These are phyloP conservation scores for Cataglyphis cursor DNA, from an alignment of 2,888 invertebrate species.

Conservation along the genomic window DNA sequence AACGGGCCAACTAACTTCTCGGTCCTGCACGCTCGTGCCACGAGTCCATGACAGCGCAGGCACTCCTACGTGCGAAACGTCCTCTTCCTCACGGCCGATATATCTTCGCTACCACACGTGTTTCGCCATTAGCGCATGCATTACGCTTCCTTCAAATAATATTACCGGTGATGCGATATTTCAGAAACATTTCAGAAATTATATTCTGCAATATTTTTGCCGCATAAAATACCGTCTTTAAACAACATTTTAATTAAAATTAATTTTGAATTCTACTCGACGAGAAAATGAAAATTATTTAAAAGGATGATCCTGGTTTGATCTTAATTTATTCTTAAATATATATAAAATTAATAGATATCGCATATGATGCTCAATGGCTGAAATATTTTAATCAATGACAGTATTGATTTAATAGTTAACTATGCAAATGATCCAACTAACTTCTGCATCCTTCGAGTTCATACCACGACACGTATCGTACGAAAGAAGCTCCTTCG, in stretches of 20 bases:
- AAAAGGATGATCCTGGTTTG: not conserved
- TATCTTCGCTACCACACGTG: slow-evolving; percentile 43
- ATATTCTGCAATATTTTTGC: not conserved
- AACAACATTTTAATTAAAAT: not conserved
- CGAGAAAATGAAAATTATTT: not conserved
- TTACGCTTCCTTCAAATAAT: slow-evolving; percentile 14
- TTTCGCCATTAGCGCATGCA: slow-evolving; percentile 33
- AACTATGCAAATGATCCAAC: slow-evolving; percentile 69
- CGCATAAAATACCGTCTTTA: not conserved
- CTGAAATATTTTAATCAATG: not conserved
- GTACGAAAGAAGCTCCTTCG: slow-evolving; percentile 73
- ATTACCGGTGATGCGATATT: not conserved
- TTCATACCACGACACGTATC: slow-evolving; percentile 76
- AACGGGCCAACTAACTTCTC: slow-evolving; percentile 70
- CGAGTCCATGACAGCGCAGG: slow-evolving; percentile 74
- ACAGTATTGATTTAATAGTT: slow-evolving; percentile 68
- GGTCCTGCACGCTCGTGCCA: slow-evolving; percentile 75
- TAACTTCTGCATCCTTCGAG: slow-evolving; percentile 69
- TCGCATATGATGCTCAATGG: not conserved
- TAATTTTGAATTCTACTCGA: not conserved
- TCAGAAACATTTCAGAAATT: slow-evolving; percentile 1
- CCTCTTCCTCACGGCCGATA: slow-evolving; percentile 58
- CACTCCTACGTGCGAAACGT: slow-evolving; percentile 78
- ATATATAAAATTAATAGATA: slow-evolving; percentile 9
- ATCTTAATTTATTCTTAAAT: not conserved